A percentile compares a stretch with the other conserved stretches of the same genome.
These are phyloP conservation scores for Enteromius radiatus DNA, from an alignment of 2,797 vertebrate species.

Conservation along the genomic window DNA sequence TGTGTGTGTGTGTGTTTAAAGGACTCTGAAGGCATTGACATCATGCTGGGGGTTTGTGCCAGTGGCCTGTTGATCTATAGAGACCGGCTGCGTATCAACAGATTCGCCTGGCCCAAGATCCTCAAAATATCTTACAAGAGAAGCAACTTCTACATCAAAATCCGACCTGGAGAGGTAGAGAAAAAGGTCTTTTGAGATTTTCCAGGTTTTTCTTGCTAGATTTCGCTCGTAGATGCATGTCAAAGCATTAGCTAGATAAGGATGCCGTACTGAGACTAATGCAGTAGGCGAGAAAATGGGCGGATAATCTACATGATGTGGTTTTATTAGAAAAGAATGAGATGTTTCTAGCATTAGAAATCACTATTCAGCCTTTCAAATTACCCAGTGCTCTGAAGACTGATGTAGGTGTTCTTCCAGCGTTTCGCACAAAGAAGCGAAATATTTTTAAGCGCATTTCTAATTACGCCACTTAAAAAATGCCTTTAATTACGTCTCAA, in stretches of 20 bases:
- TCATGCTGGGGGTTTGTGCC: conserved; percentile 97
- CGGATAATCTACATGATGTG: conserved; percentile 24
- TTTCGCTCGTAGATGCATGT: conserved; percentile 33
- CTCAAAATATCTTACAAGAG: conserved; percentile 99
- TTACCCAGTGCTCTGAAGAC: conserved; percentile 11
- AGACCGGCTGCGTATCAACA: conserved; percentile 96
- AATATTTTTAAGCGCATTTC: conserved; percentile 25
- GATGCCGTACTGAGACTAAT: neutral
- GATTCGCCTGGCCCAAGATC: conserved; percentile 99
- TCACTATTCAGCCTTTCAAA: conserved; percentile 25
- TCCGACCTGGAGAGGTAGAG: conserved; percentile 95
- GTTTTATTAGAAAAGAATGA: conserved; percentile 36
- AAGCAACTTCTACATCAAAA: conserved; percentile 99
- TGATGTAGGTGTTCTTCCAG: conserved; percentile 32
- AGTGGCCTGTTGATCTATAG: conserved; percentile 97
- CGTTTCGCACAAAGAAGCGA: neutral
- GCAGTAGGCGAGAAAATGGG: conserved; percentile 31
- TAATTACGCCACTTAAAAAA: conserved; percentile 35
- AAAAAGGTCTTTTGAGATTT: conserved; percentile 66
- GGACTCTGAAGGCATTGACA: conserved; percentile 98
- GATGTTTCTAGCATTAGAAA: conserved; percentile 9
- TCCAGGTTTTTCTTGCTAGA: conserved; percentile 54
- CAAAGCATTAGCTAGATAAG: conserved; percentile 12
- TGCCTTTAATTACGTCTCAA: conserved; percentile 16
- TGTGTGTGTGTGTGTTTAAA: too few relatives aligned